Conservation (phyloP, 2,797 vertebrate genomes). For the Danionella dracula region DNA sequence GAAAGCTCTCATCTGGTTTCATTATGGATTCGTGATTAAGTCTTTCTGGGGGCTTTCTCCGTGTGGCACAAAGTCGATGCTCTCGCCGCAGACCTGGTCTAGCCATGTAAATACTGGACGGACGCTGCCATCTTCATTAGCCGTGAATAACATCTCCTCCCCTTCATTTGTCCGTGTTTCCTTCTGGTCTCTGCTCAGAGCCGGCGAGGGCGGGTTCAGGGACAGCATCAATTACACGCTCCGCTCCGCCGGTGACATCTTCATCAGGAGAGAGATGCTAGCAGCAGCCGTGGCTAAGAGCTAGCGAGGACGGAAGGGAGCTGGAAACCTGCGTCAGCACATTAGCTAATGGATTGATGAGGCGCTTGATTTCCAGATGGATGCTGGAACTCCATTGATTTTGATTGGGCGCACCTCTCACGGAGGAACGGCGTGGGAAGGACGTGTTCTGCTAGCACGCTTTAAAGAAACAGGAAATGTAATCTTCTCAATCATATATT, state of each 20-base stretch:
- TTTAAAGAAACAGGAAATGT: no score
- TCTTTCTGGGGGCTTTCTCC: not conserved
- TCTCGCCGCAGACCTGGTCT: not conserved
- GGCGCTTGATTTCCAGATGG: no score
- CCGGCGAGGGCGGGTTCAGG: not conserved
- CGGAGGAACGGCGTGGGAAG: no score
- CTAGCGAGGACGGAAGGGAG: no score
- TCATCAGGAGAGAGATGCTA: constrained; percentile 50
- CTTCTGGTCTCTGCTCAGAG: not conserved
- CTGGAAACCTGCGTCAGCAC: no score
- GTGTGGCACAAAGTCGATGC: constrained; percentile 4
- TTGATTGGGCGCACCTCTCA: no score
- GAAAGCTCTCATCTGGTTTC: no score
- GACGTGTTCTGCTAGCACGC: no score
- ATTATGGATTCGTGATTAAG: constrained; percentile 11
- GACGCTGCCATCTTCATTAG: not conserved
- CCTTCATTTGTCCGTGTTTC: constrained; percentile 4
- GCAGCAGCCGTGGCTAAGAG: no score
- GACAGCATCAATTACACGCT: constrained; percentile 5
- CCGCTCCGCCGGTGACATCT: constrained; percentile 48
- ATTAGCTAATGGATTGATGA: not conserved
- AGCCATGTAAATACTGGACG: not conserved
- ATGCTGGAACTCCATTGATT: no score
- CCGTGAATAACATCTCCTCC: constrained; percentile 8
- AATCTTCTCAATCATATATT: no score